These are phyloP conservation scores for Gymnothorax reevesii DNA, from an alignment of 2,797 vertebrate genomes.

Conservation along the genomic window DNA sequence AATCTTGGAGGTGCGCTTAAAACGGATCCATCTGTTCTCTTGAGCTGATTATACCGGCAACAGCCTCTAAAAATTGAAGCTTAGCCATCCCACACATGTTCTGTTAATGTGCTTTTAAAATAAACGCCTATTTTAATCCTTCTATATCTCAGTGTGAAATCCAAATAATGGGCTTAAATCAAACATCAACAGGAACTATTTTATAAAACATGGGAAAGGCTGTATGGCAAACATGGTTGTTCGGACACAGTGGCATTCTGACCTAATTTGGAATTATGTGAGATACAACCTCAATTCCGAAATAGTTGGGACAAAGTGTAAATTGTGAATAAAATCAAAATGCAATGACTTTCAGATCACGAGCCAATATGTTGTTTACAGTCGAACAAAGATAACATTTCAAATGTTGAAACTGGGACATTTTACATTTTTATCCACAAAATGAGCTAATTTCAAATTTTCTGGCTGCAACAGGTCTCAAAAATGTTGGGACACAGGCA, in stretches of 20 bases:
- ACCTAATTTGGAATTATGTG: not conserved
- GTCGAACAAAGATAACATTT: no score
- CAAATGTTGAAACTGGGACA: no score
- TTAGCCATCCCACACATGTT: not conserved
- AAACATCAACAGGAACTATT: constrained; percentile 1
- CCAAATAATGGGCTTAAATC: constrained; percentile 5
- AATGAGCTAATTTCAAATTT: no score
- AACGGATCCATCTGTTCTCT: not conserved
- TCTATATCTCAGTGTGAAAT: constrained; percentile 11
- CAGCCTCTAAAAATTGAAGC: not conserved
- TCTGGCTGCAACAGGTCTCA: no score
- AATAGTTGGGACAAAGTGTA: not conserved
- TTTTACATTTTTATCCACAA: no score
- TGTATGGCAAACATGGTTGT: not conserved
- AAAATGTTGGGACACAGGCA: no score
- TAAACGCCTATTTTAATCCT: constrained; percentile 2
- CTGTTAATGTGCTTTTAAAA: not conserved
- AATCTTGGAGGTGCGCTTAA: not conserved
- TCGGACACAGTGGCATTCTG: not conserved
- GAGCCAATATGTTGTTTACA: no score
- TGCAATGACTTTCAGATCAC: no score
- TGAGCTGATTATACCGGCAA: not conserved
- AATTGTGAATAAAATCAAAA: no score
- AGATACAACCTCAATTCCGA: not conserved
- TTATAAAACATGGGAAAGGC: constrained; percentile 2